phyloP scores from a whole-genome alignment of 2,113 vertebrate genomes.

The Sapayoa aenigma region DNA sequence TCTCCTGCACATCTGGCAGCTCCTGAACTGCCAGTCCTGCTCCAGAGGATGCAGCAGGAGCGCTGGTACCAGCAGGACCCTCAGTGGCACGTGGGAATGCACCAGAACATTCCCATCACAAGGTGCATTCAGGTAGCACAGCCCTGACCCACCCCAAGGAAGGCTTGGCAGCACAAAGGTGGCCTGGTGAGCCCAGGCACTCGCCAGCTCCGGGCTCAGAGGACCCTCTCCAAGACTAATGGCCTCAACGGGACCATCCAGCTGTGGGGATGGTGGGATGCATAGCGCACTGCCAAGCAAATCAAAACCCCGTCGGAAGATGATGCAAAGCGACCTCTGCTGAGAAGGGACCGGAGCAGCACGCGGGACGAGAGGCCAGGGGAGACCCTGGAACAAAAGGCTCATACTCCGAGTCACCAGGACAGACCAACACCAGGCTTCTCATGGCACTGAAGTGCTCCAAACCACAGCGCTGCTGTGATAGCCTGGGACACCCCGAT shows the following conservation, averaged over 20 bases:
- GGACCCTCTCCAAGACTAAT: neutral
- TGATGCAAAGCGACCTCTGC: slow-evolving; percentile 47
- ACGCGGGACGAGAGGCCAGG: neutral
- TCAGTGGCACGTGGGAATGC: neutral
- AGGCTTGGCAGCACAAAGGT: neutral
- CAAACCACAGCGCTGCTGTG: rapidly evolving
- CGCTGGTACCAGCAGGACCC: neutral
- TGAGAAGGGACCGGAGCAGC: slow-evolving; percentile 41
- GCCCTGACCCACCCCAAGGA: neutral
- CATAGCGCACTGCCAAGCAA: neutral
- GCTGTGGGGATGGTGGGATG: neutral
- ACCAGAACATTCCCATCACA: neutral
- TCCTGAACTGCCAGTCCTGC: neutral
- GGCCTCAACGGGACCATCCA: neutral
- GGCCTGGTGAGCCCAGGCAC: neutral
- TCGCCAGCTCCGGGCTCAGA: neutral
- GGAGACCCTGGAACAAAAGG: slow-evolving; percentile 20
- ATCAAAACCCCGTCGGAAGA: neutral
- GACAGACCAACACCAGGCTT: neutral
- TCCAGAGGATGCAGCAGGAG: neutral
- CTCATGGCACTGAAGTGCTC: neutral
- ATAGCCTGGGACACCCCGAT: rapidly evolving
- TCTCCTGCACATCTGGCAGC: neutral
- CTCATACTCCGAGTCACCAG: neutral
- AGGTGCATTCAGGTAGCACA: neutral